Evolutionary conservation across 2,797 vertebrate species (phyloP).

Genomic region (Atherinosoma microstoma): DNA sequence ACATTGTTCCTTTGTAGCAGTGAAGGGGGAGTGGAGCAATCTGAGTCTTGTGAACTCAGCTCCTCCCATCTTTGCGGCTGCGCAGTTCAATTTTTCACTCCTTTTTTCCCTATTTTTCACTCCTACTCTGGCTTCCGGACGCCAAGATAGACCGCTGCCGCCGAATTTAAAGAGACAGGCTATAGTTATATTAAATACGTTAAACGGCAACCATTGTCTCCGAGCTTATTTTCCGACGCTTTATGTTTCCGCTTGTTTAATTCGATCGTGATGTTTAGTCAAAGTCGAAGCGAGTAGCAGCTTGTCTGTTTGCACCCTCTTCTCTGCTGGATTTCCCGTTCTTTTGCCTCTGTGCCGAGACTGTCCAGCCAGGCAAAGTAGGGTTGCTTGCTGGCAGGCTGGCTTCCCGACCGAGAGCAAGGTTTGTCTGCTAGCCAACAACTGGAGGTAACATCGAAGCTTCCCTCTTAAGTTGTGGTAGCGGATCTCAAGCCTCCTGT

Average conservation of each 20-base stretch:
- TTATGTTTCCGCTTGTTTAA: slow-evolving; percentile 35
- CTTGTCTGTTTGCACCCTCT: slow-evolving; percentile 68
- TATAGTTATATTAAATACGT: slow-evolving; percentile 83
- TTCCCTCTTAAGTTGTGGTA: slow-evolving; percentile 75
- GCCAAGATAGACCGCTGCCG: slow-evolving; percentile 85
- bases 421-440: slow-evolving; percentile 82
- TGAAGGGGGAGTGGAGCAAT: slow-evolving; percentile 76
- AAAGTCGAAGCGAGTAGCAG: slow-evolving; percentile 74
- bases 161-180: slow-evolving; percentile 90
- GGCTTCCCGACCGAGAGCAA: slow-evolving; percentile 80
- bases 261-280: slow-evolving; percentile 63
- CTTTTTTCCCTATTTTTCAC: slow-evolving; percentile 61
- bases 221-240: slow-evolving; percentile 63
- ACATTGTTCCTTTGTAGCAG: slow-evolving; percentile 78
- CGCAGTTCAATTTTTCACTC: slow-evolving; percentile 74
- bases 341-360: slow-evolving; percentile 66
- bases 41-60: slow-evolving; percentile 66
- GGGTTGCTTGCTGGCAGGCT: slow-evolving; percentile 77
- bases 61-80: slow-evolving; percentile 74
- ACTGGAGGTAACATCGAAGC: slow-evolving; percentile 77
- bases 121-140: slow-evolving; percentile 86
- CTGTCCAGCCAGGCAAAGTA: slow-evolving; percentile 80
- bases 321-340: slow-evolving; percentile 72
- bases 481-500: slow-evolving; percentile 74
- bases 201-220: slow-evolving; percentile 82